Conservation (phyloP, 2,797 vertebrate genomes). For the Apogon hyalosoma region DNA sequence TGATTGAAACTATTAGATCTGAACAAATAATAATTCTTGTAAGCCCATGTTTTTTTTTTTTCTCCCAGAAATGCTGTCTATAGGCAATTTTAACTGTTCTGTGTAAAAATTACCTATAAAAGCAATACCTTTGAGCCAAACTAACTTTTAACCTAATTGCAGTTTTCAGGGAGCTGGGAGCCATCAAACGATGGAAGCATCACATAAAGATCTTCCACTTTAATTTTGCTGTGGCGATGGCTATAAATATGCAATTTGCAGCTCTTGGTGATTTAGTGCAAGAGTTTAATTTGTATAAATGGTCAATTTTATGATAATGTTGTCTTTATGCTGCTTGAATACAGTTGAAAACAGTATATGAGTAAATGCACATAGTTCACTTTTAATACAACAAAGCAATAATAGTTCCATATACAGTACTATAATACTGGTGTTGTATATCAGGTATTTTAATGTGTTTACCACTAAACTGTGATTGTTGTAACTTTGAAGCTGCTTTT, state of each 20-base stretch:
- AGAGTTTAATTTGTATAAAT: constrained; percentile 35
- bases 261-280: constrained; percentile 45
- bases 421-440: constrained; percentile 46
- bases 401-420: constrained; percentile 57
- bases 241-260: constrained; percentile 63
- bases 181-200: constrained; percentile 18
- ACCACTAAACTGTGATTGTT: constrained; percentile 62
- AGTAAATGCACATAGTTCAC: constrained; percentile 71
- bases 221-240: constrained; percentile 22
- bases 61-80: too few relatives aligned
- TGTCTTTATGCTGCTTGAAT: constrained; percentile 65
- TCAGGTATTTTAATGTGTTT: constrained; percentile 60
- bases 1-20: too few relatives aligned
- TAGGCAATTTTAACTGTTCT: too few relatives aligned
- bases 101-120: too few relatives aligned
- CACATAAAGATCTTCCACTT: constrained; percentile 1
- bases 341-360: constrained; percentile 25
- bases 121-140: too few relatives aligned
- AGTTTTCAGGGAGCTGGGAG: constrained; percentile 5
- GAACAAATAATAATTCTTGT: too few relatives aligned
- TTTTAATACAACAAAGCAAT: constrained; percentile 75
- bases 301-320: constrained; percentile 24
- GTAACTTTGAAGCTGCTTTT: constrained; percentile 59
- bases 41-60: too few relatives aligned
- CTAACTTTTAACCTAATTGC: too few relatives aligned